phyloP scores from a whole-genome alignment of 35 echinoderm and acorn worm species.

The Heliocidaris erythrogramma region DNA sequence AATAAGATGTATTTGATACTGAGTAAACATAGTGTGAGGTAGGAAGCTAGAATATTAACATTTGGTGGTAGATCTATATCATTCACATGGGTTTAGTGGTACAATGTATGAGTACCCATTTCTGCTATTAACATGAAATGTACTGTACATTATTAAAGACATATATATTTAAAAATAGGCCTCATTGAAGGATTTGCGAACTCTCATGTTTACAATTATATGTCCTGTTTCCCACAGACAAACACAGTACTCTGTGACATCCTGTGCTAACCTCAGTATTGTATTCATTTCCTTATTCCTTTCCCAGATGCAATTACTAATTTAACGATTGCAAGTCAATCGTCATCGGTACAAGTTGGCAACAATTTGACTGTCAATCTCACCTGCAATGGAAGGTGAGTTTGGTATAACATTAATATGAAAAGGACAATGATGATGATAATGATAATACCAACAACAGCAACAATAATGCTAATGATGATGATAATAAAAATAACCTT shows the following conservation, averaged over 20 bases:
- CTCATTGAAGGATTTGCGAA: neutral
- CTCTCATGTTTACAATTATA: neutral
- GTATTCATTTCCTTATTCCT: neutral
- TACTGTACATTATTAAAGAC: neutral
- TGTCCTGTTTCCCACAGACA: neutral
- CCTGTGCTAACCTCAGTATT: neutral
- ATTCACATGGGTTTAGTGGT: neutral
- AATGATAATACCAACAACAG: too few species aligned
- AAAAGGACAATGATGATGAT: too few species aligned
- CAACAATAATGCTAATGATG: too few species aligned
- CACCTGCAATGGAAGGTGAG: slow-evolving; percentile 70
- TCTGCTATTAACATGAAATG: neutral
- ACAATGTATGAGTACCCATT: neutral
- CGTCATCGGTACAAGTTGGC: slow-evolving; percentile 35
- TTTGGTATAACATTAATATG: neutral
- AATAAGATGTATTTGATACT: too few species aligned
- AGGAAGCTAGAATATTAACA: too few species aligned
- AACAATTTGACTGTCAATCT: slow-evolving; percentile 34
- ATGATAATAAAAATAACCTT: too few species aligned
- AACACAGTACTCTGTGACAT: neutral
- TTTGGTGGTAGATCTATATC: neutral
- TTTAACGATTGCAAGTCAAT: slow-evolving; percentile 46
- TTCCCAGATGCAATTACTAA: slow-evolving; percentile 67
- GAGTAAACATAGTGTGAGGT: too few species aligned
- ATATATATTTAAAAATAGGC: neutral